Base-by-base conservation (phyloP, 1,140 invertebrate genomes). In the Zaprionus nigranus region DNA sequence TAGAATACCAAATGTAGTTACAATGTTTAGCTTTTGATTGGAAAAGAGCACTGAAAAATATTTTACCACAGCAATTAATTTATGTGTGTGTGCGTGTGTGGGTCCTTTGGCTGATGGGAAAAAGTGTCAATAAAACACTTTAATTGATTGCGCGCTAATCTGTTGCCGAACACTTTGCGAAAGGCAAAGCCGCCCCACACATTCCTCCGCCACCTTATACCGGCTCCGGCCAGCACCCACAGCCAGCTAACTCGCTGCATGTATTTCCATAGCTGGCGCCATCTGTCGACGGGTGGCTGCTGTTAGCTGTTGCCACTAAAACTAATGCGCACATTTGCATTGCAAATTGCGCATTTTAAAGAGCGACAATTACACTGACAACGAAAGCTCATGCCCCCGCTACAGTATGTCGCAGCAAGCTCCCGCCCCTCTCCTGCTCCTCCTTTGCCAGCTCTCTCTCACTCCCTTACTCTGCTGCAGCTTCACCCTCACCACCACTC, bases 251-350 rank as follows among this genome's bases (percentile, higher is more conserved):
- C 49, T 62, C 24, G 11, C 58, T 40, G 28, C 17, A 36, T 38
- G 49, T 15, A 6, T 71, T 61, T 54, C 49, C 54, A 17, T 51
- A 34, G 46, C 54, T 79, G 72, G 67, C 60, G 70, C 62, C 69
- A 75, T 78, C 70, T 78, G 79, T 75, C 54, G 75, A 36, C 60
- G 65, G 57, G 40, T 28, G 63, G 24, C 26, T 54, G 54, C 61
- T 72, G 57, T 65, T 66, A 61, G 62, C 69, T 72, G 69, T 62
- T 67, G 61, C 62, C 68, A 64, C 54, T 68, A 77, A 75, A 90
- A 90, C 81, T 90, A 90, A 90, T 90, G 85, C 85, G 75, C 77
- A 85, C 82, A 88, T 88, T 88, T 90, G 85, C 85, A 90, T 90
- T 90, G 85, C 86, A 90, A 90, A 90, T 90, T 90, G 85, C 79